A percentile compares a stretch with the other conserved stretches of the same genome.
These are phyloP conservation scores for Platichthys flesus DNA, from an alignment of 2,113 vertebrate species.

Conservation along the genomic window DNA sequence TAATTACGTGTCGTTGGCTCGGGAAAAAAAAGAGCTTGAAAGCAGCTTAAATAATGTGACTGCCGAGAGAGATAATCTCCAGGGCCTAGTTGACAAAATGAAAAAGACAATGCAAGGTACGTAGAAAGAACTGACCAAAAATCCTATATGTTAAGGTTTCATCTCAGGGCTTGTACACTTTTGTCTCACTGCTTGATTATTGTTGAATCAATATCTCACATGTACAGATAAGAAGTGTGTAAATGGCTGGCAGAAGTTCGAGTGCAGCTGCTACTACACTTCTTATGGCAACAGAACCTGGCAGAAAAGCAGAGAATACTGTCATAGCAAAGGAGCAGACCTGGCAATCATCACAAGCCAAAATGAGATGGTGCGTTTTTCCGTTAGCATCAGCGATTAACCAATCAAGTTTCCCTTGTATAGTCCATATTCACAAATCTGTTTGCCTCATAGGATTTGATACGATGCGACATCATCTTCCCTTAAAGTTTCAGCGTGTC, in stretches of 20 bases:
- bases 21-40: constrained; percentile 42
- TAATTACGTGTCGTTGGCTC: background rate
- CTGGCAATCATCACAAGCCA: constrained; percentile 55
- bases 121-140: background rate
- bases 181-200: background rate
- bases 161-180: background rate
- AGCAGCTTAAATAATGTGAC: constrained; percentile 1
- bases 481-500: too few species aligned
- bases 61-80: constrained; percentile 37
- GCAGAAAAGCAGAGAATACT: constrained; percentile 38
- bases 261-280: constrained; percentile 61
- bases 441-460: too few species aligned
- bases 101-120: constrained; percentile 36
- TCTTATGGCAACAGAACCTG: constrained; percentile 52
- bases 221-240: constrained; percentile 54
- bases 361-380: constrained; percentile 66
- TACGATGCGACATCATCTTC: too few species aligned
- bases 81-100: background rate
- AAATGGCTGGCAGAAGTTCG: constrained; percentile 50
- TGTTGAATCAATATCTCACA: background rate
- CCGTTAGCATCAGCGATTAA: background rate
- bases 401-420: too few species aligned
- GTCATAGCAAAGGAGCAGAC: constrained; percentile 53
- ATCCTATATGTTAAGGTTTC: too few species aligned
- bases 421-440: too few species aligned